Percentiles rank a stretch among this genome's conserved stretches.
Evolutionary conservation across 1,140 invertebrate species (phyloP).

Genomic region (Linepithema humile): DNA sequence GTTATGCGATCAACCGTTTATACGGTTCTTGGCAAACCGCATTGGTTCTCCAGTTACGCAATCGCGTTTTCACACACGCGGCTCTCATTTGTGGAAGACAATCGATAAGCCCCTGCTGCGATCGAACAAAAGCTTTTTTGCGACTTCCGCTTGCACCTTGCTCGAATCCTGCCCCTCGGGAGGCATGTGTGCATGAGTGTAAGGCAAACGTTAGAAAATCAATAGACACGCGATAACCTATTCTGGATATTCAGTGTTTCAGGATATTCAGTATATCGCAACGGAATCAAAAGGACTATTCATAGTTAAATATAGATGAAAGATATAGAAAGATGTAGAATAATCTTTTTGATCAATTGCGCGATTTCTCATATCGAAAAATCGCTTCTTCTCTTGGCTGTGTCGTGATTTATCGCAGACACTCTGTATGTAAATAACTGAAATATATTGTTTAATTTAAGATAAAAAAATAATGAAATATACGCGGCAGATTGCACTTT

Average conservation of each 20-base stretch:
- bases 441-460: background rate
- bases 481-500: background rate
- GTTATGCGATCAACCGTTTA: background rate
- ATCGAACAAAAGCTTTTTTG: too few relatives aligned
- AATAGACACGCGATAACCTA: background rate
- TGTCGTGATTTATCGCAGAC: background rate
- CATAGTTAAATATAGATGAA: background rate
- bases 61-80: background rate
- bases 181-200: background rate
- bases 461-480: background rate
- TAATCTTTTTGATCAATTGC: background rate
- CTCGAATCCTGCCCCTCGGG: background rate
- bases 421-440: background rate
- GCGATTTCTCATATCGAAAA: background rate
- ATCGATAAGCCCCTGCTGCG: background rate
- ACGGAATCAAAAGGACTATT: background rate
- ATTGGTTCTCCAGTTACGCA: background rate
- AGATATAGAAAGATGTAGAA: background rate
- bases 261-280: background rate
- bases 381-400: too few relatives aligned
- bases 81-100: background rate
- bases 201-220: background rate
- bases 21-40: conserved; percentile 2
- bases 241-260: too few relatives aligned
- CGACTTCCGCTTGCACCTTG: background rate